Evolutionary conservation across 2,888 invertebrate genomes (phyloP), one percentile per base, ranked within the genome.

Genomic region (Abrostola tripartita): DNA sequence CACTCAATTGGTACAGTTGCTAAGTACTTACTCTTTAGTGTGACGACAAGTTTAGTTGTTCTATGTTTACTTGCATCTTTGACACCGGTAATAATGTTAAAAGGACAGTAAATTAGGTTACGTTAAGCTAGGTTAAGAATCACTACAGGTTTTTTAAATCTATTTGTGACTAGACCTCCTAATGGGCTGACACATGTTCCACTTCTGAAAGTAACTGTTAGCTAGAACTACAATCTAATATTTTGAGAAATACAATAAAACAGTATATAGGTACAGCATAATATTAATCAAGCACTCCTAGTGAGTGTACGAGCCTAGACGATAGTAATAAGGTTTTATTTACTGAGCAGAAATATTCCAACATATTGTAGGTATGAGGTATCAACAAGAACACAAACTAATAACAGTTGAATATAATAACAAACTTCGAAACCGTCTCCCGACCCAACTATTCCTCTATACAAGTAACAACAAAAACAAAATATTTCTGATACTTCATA

Each of bases 401-500:
- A 61, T 67, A 47, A 72, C 9, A 36, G 12, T 47, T 44, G 44
- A n/a, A 38, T n/a, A 37, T 35, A 37, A 36, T 40, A 47, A 12
- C 49, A 52, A 52, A 53, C 42, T n/a, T 11, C 24, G 40, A 70
- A 55, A 37, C 24, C 74, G 58, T 58, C 14, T 50, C 58, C 47
- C 63, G 64, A 52, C 38, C 41, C 44, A 69, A 56, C n/a, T 52
- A 54, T 61, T 42, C 51, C 36, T 0, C 37, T 24, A 41, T 12
- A 57, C 38, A 68, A 67, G 37, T 52, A 41, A 67, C 73, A 71
- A 71, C 56, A 71, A 74, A 65, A 66, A 75, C 52, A 62, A 75
- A 56, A 71, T 63, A 77, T 62, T 68, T 56, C 53, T 64, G 60
- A 71, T 76, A 75, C 71, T 65, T 58, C 61, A 78, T 75, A 66